Base-by-base conservation (phyloP, 2,888 invertebrate species). In the Troides aeacus region DNA sequence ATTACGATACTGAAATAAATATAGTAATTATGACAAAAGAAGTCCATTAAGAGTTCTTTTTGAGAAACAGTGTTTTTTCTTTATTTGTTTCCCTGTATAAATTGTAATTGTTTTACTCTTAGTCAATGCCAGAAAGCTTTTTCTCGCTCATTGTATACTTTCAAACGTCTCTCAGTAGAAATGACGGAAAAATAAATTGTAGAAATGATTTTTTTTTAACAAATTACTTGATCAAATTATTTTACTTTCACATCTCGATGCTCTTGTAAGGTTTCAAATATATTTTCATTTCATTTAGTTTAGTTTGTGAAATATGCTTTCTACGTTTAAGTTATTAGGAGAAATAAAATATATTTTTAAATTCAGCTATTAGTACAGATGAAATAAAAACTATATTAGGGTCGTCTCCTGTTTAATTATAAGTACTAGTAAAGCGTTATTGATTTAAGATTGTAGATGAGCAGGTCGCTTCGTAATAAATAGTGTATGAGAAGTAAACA, bases 21-120 rank as follows among this genome's bases (percentile, higher is more conserved):
- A 30, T 36, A 56, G 39, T 46, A 50, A 66, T 50, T 50, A 59
- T 46, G 5, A 30, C 46, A 66, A 53, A 66, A 30, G 30, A 66
- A 39, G 66, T 66, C 61, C 66, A 61, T 66, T 66, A 66, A 50
- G 50, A 50, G 36, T 66, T 66, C 8, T 61, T 66, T 61, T 66
- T 30, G 23, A 61, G 61, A 66, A 66, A 61, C 53, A 50, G 30
- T 66, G 21, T 5, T 53, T 17, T 36, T 46, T 59, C 50, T 60
- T 59, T 66, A 50, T 61, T 61, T 61, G 8, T 56, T 63, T 63
- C 7, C 17, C 63, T 21, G 23, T 61, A 61, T 61, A 61, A 66
- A 66, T 39, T 61, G 61, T 61, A 66, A 66, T 66, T 61, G 66
- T 61, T 53, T 66, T 61, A n/a, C 50, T 61, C 50, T 50, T 30